Evolutionary conservation across 1,140 invertebrate species (phyloP).

Genomic region (Pseudomyrmex sp.): DNA sequence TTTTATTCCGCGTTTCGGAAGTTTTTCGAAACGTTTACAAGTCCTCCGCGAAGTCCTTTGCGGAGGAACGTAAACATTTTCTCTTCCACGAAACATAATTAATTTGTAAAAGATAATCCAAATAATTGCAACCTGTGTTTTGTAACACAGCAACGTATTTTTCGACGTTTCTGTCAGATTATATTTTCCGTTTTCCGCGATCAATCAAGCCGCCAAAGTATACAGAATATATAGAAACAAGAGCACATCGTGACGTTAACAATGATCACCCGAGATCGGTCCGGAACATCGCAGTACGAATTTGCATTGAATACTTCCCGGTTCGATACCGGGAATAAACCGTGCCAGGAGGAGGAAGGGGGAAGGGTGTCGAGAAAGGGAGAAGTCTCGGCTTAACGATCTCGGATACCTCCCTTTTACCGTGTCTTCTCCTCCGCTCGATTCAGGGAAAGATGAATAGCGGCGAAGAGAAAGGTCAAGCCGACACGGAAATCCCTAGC

Average conservation of each 20-base stretch:
- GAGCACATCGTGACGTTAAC: background rate
- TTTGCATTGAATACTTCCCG: conserved; percentile 28
- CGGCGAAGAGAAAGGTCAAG: conserved; percentile 80
- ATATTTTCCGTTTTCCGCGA: background rate
- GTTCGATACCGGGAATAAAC: background rate
- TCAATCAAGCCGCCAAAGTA: background rate
- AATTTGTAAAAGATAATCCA: background rate
- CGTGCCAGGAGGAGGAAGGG: background rate
- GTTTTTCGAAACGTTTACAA: background rate
- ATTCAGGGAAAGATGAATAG: conserved; percentile 36
- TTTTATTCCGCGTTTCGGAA: background rate
- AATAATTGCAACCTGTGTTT: background rate
- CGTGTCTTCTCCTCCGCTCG: background rate
- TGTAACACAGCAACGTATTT: background rate
- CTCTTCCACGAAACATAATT: background rate
- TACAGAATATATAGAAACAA: background rate
- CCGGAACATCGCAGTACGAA: conserved; percentile 9
- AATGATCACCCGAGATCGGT: background rate
- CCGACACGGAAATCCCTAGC: conserved; percentile 75
- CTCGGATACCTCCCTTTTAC: background rate
- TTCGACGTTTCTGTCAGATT: background rate
- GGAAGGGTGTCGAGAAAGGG: background rate
- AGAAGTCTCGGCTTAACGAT: conserved; percentile 28
- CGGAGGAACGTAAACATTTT: background rate
- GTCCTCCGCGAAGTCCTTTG: no score